Conservation (phyloP, 2,113 vertebrate genomes). For the Tupaia tana region DNA sequence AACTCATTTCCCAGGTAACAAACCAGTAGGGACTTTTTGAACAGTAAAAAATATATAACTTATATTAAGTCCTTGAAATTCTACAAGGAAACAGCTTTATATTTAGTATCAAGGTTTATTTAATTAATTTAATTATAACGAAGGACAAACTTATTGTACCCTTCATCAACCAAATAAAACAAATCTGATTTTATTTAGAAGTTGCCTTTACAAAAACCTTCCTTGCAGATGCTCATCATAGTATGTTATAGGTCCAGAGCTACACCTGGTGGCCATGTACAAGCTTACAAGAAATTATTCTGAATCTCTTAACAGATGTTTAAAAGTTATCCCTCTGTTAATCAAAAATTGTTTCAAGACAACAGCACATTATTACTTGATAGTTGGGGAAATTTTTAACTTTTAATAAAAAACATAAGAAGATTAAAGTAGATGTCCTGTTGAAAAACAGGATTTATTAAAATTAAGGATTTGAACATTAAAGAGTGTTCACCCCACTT, state of each 20-base stretch:
- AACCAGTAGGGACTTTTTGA: neutral
- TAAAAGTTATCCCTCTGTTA: neutral
- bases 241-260: constrained; percentile 62
- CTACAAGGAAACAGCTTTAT: neutral
- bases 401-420: constrained; percentile 33
- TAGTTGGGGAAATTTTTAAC: neutral
- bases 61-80: neutral
- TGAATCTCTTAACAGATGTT: neutral
- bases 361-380: constrained; percentile 25
- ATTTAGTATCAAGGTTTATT: neutral
- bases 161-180: neutral
- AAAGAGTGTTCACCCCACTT: neutral
- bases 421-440: neutral
- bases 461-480: neutral
- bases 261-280: constrained; percentile 84
- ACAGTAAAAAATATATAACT: constrained; percentile 37
- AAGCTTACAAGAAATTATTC: constrained; percentile 71
- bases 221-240: neutral
- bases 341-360: constrained; percentile 48
- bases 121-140: constrained; percentile 35
- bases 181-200: constrained; percentile 42
- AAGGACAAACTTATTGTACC: neutral
- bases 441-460: neutral
- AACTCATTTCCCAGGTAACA: neutral
- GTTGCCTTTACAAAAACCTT: neutral